These are phyloP conservation scores for Yponomeuta cagnagella DNA, from an alignment of 2,888 invertebrate genomes.

Conservation along the genomic window DNA sequence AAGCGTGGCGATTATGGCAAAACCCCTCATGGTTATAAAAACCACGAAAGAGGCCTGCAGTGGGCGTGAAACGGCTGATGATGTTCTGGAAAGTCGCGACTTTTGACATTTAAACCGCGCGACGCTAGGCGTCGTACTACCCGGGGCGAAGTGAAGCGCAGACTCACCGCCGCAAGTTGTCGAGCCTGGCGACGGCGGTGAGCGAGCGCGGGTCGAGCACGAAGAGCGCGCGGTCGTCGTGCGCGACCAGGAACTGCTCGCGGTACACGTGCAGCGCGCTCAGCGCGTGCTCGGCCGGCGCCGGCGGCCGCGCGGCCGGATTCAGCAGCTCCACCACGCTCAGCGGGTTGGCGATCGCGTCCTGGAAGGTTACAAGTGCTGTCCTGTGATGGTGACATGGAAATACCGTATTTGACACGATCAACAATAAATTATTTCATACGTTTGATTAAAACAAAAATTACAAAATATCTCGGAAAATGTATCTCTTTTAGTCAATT, in stretches of 20 bases:
- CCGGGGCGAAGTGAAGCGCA: not conserved
- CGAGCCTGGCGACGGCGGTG: conserved; percentile 79
- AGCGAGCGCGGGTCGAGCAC: conserved; percentile 84
- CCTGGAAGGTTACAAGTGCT: conserved; percentile 32
- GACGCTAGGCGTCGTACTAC: too few relatives aligned
- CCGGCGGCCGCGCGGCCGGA: conserved; percentile 60
- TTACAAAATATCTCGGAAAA: too few relatives aligned
- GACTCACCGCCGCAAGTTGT: conserved; percentile 75
- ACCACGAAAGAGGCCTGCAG: too few relatives aligned
- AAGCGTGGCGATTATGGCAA: too few relatives aligned
- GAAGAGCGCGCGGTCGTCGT: conserved; percentile 81
- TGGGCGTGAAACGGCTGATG: too few relatives aligned
- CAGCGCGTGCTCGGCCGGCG: conserved; percentile 42
- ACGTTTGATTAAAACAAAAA: too few relatives aligned
- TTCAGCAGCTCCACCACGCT: conserved; percentile 83
- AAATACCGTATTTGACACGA: not conserved
- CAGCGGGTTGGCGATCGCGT: conserved; percentile 67
- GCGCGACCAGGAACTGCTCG: conserved; percentile 84
- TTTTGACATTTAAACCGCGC: too few relatives aligned
- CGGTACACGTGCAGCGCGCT: conserved; percentile 78
- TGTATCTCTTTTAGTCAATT: too few relatives aligned
- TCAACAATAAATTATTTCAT: too few relatives aligned
- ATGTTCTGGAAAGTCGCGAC: too few relatives aligned
- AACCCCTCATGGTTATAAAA: too few relatives aligned
- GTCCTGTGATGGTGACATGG: too few relatives aligned